Evolutionary conservation across 2,113 vertebrate genomes (phyloP), one percentile per base, ranked within the genome.

Genomic region (Zosterops japonicus): DNA sequence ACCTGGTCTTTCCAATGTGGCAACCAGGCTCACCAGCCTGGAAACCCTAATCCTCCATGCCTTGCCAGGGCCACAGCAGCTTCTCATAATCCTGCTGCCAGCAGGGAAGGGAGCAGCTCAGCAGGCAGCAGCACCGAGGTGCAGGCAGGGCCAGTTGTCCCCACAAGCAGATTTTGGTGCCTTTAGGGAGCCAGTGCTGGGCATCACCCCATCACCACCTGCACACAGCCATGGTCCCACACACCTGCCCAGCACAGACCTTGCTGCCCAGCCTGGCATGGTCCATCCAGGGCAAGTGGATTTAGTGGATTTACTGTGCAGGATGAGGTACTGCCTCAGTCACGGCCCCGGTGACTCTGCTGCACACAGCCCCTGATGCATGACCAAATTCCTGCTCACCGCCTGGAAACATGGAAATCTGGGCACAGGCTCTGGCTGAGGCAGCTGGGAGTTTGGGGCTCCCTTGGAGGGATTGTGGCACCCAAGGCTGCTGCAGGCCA

Each of bases 31-130:
- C 81, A 27, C 53, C 56, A 87, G 89, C 87, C 94, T 98, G 96
- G 98, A 97, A 97, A 98, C 98, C 96, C 81, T 98, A 97, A 98
- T 97, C 97, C 98, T 60, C 28, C 1, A 4, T 0, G 1, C 53
- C 74, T 89, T 0, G 0, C 83, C 82, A 78, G 85, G 28, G 94
- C 74, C 79, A 5, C 91, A 90, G 94, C 87, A 70, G 47, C 71
- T 27, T 16, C 20, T 85, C 5, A 0, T 28, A 15, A 81, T 70
- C 84, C 94, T 18, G 5, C 24, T 91, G 94, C 94, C 94, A 33
- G 60, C 1, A 18, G 83, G 78, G 69, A 4, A 21, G 71, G 56
- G 55, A 52, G 49, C 18, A 3, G 59, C 20, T 3, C 46, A 9
- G 23, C 50, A 50, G 64, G 23, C 50, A 50, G 64, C 2, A 0